Percentiles rank a stretch among this genome's conserved stretches.
phyloP scores from a whole-genome alignment of 2,797 vertebrate species.

The Hybognathus amarus region DNA sequence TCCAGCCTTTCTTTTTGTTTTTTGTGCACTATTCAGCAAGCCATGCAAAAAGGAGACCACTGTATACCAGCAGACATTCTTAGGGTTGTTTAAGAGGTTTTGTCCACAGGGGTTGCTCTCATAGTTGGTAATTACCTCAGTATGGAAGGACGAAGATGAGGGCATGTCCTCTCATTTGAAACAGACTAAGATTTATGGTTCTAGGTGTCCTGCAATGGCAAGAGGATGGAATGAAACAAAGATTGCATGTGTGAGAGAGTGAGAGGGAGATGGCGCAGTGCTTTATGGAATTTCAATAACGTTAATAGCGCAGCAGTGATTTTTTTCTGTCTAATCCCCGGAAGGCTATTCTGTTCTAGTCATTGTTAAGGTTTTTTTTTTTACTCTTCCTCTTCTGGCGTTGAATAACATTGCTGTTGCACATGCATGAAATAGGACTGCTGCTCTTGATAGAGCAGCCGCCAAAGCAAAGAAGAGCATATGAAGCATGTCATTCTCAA shows the following conservation, averaged over 20 bases:
- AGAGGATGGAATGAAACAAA: slow-evolving; percentile 8
- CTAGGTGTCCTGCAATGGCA: slow-evolving; percentile 6
- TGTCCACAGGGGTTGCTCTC: slow-evolving; percentile 20
- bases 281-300: slow-evolving; percentile 67
- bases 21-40: not conserved
- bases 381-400: slow-evolving; percentile 50
- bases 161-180: slow-evolving; percentile 15
- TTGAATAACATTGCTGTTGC: slow-evolving; percentile 12
- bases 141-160: slow-evolving; percentile 1
- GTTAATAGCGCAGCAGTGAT: slow-evolving; percentile 66
- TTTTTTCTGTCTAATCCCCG: slow-evolving; percentile 71
- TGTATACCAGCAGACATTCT: not conserved
- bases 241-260: slow-evolving; percentile 33
- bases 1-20: not conserved
- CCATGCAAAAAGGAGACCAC: not conserved
- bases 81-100: slow-evolving; percentile 15
- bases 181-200: slow-evolving; percentile 11
- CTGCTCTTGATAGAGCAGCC: slow-evolving; percentile 10
- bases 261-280: slow-evolving; percentile 53
- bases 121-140: slow-evolving; percentile 22
- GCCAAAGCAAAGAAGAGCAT: slow-evolving; percentile 4
- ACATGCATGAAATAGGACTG: slow-evolving; percentile 15
- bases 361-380: slow-evolving; percentile 64
- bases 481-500: slow-evolving; percentile 10
- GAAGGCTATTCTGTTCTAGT: slow-evolving; percentile 68